These are phyloP conservation scores for Phyllotis vaccarum DNA, from an alignment of 2,797 vertebrate species.

Conservation along the genomic window DNA sequence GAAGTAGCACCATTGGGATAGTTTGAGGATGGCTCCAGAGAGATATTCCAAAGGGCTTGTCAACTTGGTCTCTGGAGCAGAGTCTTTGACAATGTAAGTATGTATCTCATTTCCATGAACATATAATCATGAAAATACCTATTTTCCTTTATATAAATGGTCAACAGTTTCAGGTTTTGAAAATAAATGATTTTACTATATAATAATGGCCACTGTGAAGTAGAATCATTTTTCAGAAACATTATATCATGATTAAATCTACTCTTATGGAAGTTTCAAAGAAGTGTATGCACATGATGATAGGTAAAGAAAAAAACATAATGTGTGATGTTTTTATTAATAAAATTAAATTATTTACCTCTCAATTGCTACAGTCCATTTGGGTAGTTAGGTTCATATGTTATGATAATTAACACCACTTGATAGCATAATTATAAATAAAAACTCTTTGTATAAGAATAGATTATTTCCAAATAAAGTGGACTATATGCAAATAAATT, in stretches of 20 bases:
- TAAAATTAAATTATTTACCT: not conserved
- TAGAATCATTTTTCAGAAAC: constrained; percentile 8
- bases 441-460: not conserved
- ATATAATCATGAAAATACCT: constrained; percentile 55
- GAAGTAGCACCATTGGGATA: not conserved
- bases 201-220: constrained; percentile 58
- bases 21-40: not conserved
- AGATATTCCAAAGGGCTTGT: constrained; percentile 47
- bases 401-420: constrained; percentile 16
- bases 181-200: constrained; percentile 68
- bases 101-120: constrained; percentile 43
- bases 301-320: not conserved
- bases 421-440: not conserved
- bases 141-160: not conserved
- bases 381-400: not conserved
- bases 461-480: not conserved
- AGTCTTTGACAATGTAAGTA: constrained; percentile 40
- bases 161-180: not conserved
- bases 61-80: constrained; percentile 50
- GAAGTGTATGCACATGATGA: not conserved
- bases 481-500: not conserved
- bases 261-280: not conserved
- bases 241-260: constrained; percentile 55
- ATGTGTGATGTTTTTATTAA: not conserved
- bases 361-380: not conserved